Evolutionary conservation across 2,113 vertebrate genomes (phyloP).

Genomic region (Andinoacara biseriatus): DNA sequence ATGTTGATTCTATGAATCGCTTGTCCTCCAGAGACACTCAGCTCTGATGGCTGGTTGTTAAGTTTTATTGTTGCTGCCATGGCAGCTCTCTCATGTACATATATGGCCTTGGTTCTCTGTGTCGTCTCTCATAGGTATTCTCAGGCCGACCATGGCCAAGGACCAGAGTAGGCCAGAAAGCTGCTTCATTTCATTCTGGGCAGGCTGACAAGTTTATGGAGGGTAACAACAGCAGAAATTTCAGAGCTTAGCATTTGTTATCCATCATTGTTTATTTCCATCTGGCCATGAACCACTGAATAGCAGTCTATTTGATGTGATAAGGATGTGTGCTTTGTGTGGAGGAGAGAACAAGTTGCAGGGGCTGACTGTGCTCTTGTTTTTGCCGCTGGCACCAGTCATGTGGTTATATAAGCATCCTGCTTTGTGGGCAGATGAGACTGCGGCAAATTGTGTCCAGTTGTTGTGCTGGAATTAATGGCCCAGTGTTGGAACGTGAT

Average conservation of each 20-base stretch:
- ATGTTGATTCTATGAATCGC: neutral
- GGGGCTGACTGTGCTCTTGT: slow-evolving; percentile 56
- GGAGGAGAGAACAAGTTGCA: slow-evolving; percentile 51
- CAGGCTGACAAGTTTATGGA: slow-evolving; percentile 28
- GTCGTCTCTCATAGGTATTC: slow-evolving; percentile 37
- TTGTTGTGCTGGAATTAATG: slow-evolving; percentile 67
- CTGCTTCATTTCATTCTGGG: slow-evolving; percentile 40
- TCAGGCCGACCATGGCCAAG: slow-evolving; percentile 7
- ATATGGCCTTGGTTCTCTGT: slow-evolving; percentile 52
- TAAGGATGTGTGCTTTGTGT: slow-evolving; percentile 54
- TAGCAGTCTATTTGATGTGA: slow-evolving; percentile 41
- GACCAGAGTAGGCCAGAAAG: slow-evolving; percentile 26
- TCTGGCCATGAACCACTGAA: slow-evolving; percentile 47
- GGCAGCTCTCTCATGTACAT: slow-evolving; percentile 46
- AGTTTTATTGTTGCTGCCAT: neutral
- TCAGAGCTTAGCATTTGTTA: slow-evolving; percentile 9
- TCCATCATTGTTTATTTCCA: slow-evolving; percentile 33
- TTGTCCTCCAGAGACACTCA: slow-evolving; percentile 1
- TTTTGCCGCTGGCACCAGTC: slow-evolving; percentile 60
- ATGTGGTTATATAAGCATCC: slow-evolving; percentile 68
- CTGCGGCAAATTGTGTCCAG: slow-evolving; percentile 63
- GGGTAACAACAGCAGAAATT: slow-evolving; percentile 8
- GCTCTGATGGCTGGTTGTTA: slow-evolving; percentile 16
- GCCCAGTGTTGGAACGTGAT: slow-evolving; percentile 22
- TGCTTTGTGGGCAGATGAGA: slow-evolving; percentile 70